Evolutionary conservation across 2,113 vertebrate species (phyloP).

Genomic region (Otolemur garnettii): DNA sequence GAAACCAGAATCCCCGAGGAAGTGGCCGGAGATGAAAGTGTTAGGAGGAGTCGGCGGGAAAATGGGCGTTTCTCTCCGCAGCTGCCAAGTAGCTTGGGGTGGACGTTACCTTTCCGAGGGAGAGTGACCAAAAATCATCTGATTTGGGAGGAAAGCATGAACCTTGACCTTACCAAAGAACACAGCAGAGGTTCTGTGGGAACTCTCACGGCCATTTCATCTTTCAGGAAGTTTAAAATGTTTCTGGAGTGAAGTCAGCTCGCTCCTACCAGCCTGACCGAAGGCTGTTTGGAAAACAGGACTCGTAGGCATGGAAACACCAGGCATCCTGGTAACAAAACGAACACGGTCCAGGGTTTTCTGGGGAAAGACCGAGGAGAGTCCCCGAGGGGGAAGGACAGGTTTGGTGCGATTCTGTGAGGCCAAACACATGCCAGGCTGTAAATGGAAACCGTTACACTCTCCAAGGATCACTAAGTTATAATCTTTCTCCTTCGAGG

Average conservation of each 20-base stretch:
- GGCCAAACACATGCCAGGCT: neutral
- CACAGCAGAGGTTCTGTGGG: neutral
- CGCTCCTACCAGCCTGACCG: constrained; percentile 57
- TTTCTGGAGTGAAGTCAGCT: constrained; percentile 73
- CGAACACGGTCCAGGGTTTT: neutral
- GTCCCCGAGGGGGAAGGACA: neutral
- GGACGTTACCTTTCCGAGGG: neutral
- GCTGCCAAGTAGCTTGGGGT: neutral
- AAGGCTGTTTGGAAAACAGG: constrained; percentile 73
- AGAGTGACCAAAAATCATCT: neutral
- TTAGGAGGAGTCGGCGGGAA: neutral
- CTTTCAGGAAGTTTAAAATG: constrained; percentile 66
- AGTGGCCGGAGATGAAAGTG: neutral
- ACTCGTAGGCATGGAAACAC: constrained; percentile 73
- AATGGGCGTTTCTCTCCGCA: neutral
- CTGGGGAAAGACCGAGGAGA: neutral
- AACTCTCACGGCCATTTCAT: neutral
- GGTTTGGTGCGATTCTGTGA: neutral
- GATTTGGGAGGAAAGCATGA: neutral
- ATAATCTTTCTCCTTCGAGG: neutral
- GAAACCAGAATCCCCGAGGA: neutral
- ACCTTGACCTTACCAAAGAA: constrained; percentile 15
- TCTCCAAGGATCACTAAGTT: neutral
- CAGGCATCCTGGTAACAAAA: constrained; percentile 39
- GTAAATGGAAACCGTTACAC: constrained; percentile 15